phyloP scores from a whole-genome alignment of 1,140 invertebrate genomes.

The Meloidogyne hapla region DNA sequence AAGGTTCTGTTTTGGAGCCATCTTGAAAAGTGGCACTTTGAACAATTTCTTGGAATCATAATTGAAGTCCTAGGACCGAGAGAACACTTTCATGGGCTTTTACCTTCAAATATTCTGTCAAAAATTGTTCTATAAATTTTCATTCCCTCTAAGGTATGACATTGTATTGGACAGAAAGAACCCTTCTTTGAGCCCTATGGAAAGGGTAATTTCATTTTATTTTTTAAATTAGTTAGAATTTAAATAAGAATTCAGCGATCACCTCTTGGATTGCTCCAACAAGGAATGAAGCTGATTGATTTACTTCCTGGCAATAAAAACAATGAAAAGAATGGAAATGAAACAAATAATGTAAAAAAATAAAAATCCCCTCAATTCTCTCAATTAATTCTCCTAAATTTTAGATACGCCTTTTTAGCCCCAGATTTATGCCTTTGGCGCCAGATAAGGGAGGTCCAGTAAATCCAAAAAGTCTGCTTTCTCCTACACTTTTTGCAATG shows the following conservation, averaged over 20 bases:
- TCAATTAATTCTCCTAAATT: neutral
- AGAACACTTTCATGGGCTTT: too few relatives aligned
- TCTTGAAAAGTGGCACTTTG: too few relatives aligned
- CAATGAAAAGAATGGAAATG: neutral
- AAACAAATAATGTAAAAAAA: neutral
- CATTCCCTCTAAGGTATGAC: conserved; percentile 1
- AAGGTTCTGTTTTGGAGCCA: too few relatives aligned
- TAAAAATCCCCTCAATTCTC: neutral
- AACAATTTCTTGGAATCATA: too few relatives aligned
- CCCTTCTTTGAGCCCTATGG: conserved; percentile 16
- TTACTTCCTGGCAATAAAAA: neutral
- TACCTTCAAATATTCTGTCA: too few relatives aligned
- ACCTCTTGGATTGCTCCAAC: conserved; percentile 10
- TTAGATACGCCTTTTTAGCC: conserved; percentile 20
- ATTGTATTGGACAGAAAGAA: conserved; percentile 24
- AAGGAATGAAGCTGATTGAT: conserved; percentile 17
- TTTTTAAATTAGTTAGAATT: neutral
- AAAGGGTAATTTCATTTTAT: conserved; percentile 9
- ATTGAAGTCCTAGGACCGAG: too few relatives aligned
- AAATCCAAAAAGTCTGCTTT: conserved; percentile 11
- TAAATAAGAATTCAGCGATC: conserved; percentile 8
- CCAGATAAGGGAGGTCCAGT: conserved; percentile 25
- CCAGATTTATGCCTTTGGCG: conserved; percentile 24
- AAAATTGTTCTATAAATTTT: too few relatives aligned
- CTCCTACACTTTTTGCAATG: conserved; percentile 20